Evolutionary conservation across 1,140 invertebrate genomes (phyloP).

Genomic region (Papilio glaucus): DNA sequence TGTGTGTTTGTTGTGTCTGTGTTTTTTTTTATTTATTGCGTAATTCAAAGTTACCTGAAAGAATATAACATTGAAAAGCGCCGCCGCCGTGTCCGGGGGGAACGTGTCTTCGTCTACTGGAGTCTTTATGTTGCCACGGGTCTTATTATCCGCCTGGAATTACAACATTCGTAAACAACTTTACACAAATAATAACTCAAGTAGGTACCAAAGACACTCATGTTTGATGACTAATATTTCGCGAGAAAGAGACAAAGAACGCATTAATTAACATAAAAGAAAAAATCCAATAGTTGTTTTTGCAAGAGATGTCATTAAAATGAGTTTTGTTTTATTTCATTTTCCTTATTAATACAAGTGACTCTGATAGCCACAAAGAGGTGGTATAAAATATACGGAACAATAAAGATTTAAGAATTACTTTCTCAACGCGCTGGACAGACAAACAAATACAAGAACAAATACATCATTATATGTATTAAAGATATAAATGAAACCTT

Average conservation of each 20-base stretch:
- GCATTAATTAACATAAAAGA: not conserved
- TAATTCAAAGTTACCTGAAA: conserved; percentile 44
- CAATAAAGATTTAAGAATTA: no score
- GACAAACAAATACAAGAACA: no score
- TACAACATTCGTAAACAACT: not conserved
- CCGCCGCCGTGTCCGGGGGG: conserved; percentile 35
- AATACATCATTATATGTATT: no score
- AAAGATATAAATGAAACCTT: no score
- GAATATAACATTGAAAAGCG: conserved; percentile 50
- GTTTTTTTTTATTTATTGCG: no score
- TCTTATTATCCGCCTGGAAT: conserved; percentile 10
- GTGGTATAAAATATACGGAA: no score
- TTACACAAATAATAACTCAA: not conserved
- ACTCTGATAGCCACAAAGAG: no score
- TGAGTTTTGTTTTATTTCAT: conserved; percentile 14
- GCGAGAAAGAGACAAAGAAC: not conserved
- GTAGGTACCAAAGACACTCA: not conserved
- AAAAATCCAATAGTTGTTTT: not conserved
- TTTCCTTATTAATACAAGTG: not conserved
- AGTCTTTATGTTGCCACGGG: conserved; percentile 41
- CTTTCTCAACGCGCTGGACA: no score
- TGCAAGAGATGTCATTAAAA: no score
- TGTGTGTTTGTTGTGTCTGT: not conserved
- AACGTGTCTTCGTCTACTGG: conserved; percentile 38
- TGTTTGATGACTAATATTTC: not conserved